Conservation (phyloP, 2,888 invertebrate species). For the Aelia acuminata region DNA sequence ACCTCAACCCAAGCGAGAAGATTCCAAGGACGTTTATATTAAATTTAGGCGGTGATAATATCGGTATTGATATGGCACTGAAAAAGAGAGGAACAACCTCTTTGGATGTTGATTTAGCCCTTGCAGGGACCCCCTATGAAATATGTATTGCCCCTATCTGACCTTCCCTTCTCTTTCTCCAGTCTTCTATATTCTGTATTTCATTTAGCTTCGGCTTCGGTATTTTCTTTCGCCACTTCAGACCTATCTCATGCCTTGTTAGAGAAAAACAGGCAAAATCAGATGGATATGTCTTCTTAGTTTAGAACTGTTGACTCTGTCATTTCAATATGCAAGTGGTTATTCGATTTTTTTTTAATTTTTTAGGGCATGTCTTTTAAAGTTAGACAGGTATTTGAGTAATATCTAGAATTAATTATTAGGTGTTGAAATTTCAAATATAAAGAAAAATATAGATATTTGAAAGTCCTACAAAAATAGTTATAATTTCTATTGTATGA, state of each 20-base stretch:
- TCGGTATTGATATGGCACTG: conserved; percentile 24
- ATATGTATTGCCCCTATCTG: conserved; percentile 41
- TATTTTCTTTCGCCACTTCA: background rate
- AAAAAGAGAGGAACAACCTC: conserved; percentile 19
- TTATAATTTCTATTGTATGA: no score
- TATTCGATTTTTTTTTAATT: no score
- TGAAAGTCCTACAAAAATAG: no score
- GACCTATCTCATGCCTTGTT: background rate
- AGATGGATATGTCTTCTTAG: no score
- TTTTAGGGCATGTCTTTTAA: no score
- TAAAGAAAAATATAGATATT: no score
- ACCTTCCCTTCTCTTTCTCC: conserved; percentile 6
- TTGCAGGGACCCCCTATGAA: background rate
- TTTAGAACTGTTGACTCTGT: no score
- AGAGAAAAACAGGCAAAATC: no score
- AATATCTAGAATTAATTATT: no score
- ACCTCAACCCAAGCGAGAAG: background rate
- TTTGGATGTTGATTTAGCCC: conserved; percentile 45
- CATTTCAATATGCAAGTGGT: no score
- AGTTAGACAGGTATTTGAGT: no score
- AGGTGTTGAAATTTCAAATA: no score
- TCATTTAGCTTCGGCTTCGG: background rate
- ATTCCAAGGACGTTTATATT: background rate
- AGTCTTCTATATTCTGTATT: conserved; percentile 1
- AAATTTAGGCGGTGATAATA: background rate